Evolutionary conservation across 2,113 vertebrate species (phyloP), one percentile per base, ranked within the genome.

Genomic region (Ploceus nigricollis): DNA sequence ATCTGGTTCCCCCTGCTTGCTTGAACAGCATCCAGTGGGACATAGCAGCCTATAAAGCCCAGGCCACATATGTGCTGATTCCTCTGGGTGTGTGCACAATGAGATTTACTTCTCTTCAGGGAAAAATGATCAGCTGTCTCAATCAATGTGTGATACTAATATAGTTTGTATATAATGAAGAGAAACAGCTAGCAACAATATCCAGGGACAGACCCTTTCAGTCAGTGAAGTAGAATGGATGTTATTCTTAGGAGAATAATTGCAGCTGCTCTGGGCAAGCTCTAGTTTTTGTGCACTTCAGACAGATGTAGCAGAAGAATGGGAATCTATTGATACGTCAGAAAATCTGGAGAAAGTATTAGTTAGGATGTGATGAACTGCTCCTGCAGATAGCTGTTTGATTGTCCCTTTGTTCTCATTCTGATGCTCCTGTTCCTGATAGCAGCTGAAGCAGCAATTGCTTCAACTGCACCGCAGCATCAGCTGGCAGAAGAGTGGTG

Each of bases 51-150:
- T 79, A 9, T 85, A 44, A 93, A 85, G 70, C 71, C 73, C 19
- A n/a, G 61, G 70, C 53, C 63, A 37, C 50, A 37, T 71, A 44
- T 85, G 88, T 61, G 82, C 79, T 18, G 7, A 65, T 95, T 91
- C 85, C 78, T 82, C 48, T 79, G 90, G 65, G 73, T 82, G 28
- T 64, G 18, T 45, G 31, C 72, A 37, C 2, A 37, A 37, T 79
- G 44, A 76, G 44, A 61, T 90, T 85, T 91, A 64, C 80, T 94
- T 85, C 48, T 82, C 70, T 72, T 53, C 17, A 76, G 78, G 82
- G 78, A 82, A 82, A 76, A 82, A 76, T 93, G 85, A 53, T 82
- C 88, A 89, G 75, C 92, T 97, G 88, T 91, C 82, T 66, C n/a
- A 53, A 23, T 97, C 92, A n/a, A 15, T 54, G 25, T 54, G 40